Conservation (phyloP, 1,140 invertebrate species). For the Ectropis grisescens region DNA sequence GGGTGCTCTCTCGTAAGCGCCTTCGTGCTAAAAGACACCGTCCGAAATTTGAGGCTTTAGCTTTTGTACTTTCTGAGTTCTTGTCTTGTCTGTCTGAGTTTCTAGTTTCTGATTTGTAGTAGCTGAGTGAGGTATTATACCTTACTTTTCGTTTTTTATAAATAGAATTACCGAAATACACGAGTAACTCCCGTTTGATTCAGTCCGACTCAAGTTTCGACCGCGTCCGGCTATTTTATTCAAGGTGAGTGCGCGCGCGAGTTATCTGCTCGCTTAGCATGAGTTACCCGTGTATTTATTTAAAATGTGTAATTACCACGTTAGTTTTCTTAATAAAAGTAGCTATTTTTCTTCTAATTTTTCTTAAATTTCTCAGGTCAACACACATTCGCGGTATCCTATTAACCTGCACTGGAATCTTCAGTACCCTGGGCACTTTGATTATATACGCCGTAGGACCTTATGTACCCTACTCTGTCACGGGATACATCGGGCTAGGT, state of each 20-base stretch:
- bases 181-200: background rate
- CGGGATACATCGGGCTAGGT: constrained; percentile 16
- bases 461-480: constrained; percentile 16
- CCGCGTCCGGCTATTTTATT: too few species aligned
- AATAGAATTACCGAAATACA: background rate
- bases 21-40: too few species aligned
- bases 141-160: background rate
- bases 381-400: constrained; percentile 24
- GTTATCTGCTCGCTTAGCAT: background rate
- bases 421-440: constrained; percentile 21
- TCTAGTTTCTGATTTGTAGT: too few species aligned
- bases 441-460: constrained; percentile 25
- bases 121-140: too few species aligned
- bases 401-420: constrained; percentile 24
- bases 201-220: too few species aligned
- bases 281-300: too few species aligned
- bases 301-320: too few species aligned
- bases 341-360: background rate
- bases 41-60: too few species aligned
- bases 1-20: too few species aligned
- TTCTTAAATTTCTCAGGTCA: constrained; percentile 12
- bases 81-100: too few species aligned
- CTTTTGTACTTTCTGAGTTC: too few species aligned
- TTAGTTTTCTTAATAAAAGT: background rate
- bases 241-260: too few species aligned